Evolutionary conservation across 2,797 vertebrate species (phyloP), one percentile per base, ranked within the genome.

Genomic region (Xiphophorus birchmanni): DNA sequence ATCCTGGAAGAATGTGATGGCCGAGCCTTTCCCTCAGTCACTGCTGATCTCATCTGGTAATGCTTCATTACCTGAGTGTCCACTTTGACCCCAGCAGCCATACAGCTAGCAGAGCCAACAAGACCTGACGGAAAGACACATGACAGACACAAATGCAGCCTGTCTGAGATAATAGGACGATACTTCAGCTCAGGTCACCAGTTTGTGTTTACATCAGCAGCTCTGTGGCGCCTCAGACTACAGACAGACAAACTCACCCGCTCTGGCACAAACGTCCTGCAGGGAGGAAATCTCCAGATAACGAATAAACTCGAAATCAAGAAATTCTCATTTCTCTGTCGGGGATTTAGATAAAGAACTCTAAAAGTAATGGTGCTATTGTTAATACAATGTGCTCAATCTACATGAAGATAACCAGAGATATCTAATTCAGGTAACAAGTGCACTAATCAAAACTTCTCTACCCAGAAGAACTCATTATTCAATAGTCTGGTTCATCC

Each of bases 1-100:
- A 78, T 75, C 77, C 67, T 44, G 80, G 78, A 74, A 21, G 32
- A 78, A 48, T 29, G 15, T 3, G 9, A 74, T n/a, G 44, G 58
- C 54, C 0, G 63, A 56, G 75, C 47, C 21, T 80, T 67, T 77
- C 52, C 80, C 67, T 45, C 76, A 69, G 85, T 78, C n/a, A 2
- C 40, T 21, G 42, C 86, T 84, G 77, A 92, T 74, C 80, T 86
- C 90, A 83, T 88, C 86, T 86, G 77, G 65, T 83, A 87, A 90
- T 90, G 88, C 84, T 84, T 92, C 89, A 91, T 90, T 89, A 90
- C 72, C 13, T 6, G 65, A 82, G 77, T 29, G 9, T 81, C 86
- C 80, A 78, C 83, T 85, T 54, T 85, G 89, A 91, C 90, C 91
- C 77, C 35, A 10, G 60, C 75, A 75, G 86, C 65, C 73, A 76